phyloP scores from a whole-genome alignment of 2,888 invertebrate genomes.

The Choreutis nemorana region DNA sequence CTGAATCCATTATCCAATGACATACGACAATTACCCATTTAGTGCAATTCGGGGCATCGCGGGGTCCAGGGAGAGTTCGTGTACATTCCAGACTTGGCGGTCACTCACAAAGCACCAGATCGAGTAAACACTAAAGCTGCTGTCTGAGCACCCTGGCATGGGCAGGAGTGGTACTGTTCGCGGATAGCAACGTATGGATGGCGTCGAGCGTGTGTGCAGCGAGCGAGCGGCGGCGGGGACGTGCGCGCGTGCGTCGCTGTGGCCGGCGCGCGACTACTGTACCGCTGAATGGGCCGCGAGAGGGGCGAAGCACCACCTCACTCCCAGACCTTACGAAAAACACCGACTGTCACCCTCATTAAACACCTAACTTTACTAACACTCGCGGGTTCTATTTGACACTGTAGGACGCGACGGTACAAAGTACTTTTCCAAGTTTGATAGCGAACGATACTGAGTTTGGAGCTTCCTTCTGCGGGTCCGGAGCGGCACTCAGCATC shows the following conservation, averaged over 20 bases:
- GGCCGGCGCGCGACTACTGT: slow-evolving; percentile 59
- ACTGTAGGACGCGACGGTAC: slow-evolving; percentile 1
- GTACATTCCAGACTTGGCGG: slow-evolving; percentile 50
- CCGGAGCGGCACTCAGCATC: slow-evolving; percentile 44
- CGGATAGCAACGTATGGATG: not conserved
- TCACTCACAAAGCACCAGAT: slow-evolving; percentile 61
- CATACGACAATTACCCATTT: slow-evolving; percentile 65
- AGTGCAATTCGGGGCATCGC: slow-evolving; percentile 62
- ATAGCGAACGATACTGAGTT: too few species aligned
- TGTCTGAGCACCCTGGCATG: too few species aligned
- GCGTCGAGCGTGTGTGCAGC: slow-evolving; percentile 27
- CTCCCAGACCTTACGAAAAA: slow-evolving; percentile 61
- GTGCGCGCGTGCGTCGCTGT: slow-evolving; percentile 58
- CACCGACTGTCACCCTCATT: slow-evolving; percentile 47
- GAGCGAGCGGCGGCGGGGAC: slow-evolving; percentile 23
- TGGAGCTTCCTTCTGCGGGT: slow-evolving; percentile 53
- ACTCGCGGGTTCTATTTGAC: slow-evolving; percentile 18
- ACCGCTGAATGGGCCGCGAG: slow-evolving; percentile 52
- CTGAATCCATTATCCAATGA: slow-evolving; percentile 64
- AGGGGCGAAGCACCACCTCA: slow-evolving; percentile 59
- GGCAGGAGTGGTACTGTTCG: too few species aligned
- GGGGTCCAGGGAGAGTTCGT: slow-evolving; percentile 43
- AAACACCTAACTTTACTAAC: slow-evolving; percentile 25
- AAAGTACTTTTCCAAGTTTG: not conserved
- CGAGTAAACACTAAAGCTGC: slow-evolving; percentile 50